Evolutionary conservation across 1,140 invertebrate genomes (phyloP).

Genomic region (Patella vulgata): DNA sequence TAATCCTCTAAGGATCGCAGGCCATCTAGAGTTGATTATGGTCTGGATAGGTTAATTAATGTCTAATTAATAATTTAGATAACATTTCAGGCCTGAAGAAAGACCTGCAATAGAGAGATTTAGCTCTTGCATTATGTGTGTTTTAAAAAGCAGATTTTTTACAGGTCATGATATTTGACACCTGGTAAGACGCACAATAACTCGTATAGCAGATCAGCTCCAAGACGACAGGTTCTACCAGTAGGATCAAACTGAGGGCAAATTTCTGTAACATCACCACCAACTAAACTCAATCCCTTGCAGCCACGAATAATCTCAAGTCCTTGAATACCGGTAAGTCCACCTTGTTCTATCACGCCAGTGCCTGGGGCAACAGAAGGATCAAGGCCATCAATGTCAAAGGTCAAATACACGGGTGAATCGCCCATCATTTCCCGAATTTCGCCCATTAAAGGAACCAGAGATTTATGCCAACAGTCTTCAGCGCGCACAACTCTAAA

Average conservation of each 20-base stretch:
- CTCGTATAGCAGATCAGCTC: constrained; percentile 60
- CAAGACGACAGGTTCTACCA: constrained; percentile 52
- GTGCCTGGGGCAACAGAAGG: constrained; percentile 87
- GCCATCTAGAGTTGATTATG: too few relatives aligned
- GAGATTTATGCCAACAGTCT: constrained; percentile 58
- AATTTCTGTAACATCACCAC: constrained; percentile 61
- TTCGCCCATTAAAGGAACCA: constrained; percentile 56
- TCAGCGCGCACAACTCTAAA: constrained; percentile 47
- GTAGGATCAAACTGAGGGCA: constrained; percentile 56
- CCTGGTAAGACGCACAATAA: constrained; percentile 59
- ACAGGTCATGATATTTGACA: constrained; percentile 41
- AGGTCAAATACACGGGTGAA: constrained; percentile 86
- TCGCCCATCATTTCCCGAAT: constrained; percentile 65
- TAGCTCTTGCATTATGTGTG: too few relatives aligned
- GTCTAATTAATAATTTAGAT: too few relatives aligned
- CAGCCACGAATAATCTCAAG: constrained; percentile 60
- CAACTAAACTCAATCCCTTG: constrained; percentile 55
- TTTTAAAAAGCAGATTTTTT: too few relatives aligned
- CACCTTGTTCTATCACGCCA: constrained; percentile 70
- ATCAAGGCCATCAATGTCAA: constrained; percentile 91
- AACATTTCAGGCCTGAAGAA: too few relatives aligned
- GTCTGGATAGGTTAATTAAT: too few relatives aligned
- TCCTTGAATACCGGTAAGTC: constrained; percentile 56
- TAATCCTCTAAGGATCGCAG: too few relatives aligned
- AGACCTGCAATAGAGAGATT: too few relatives aligned